Conservation (phyloP, 2,888 invertebrate genomes). For the Rotaria magnacalcarata region DNA sequence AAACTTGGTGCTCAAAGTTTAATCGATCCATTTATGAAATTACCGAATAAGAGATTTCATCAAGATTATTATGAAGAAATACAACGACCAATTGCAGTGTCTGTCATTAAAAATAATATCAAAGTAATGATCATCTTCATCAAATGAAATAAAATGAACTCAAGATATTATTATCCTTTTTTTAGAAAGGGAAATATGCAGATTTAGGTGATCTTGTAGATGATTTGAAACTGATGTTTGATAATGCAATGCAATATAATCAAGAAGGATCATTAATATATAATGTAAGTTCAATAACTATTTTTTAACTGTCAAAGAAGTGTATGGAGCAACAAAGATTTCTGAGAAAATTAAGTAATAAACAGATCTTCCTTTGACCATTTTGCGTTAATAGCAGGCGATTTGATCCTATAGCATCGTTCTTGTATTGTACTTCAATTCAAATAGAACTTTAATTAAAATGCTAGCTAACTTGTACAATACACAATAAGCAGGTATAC, state of each 20-base stretch:
- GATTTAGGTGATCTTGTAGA: constrained; percentile 27
- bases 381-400: too few relatives aligned
- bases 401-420: too few relatives aligned
- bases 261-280: constrained; percentile 41
- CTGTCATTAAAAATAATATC: constrained; percentile 70
- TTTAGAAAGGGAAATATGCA: constrained; percentile 35
- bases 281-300: background rate
- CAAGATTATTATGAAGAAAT: constrained; percentile 97
- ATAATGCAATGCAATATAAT: constrained; percentile 46
- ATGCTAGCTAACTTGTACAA: too few relatives aligned
- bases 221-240: constrained; percentile 45
- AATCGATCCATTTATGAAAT: constrained; percentile 83
- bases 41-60: constrained; percentile 79
- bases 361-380: too few relatives aligned
- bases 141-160: too few relatives aligned
- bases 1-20: constrained; percentile 68
- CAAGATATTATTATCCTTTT: background rate
- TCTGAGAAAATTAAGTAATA: too few relatives aligned
- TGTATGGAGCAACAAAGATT: too few relatives aligned
- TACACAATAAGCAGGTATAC: too few relatives aligned
- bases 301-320: too few relatives aligned
- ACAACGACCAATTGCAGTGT: constrained; percentile 85
- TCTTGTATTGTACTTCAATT: too few relatives aligned
- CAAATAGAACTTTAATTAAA: too few relatives aligned
- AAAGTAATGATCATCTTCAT: constrained; percentile 50